Evolutionary conservation across 23 tunicate genomes (phyloP).

Genomic region (Styela plicata): DNA sequence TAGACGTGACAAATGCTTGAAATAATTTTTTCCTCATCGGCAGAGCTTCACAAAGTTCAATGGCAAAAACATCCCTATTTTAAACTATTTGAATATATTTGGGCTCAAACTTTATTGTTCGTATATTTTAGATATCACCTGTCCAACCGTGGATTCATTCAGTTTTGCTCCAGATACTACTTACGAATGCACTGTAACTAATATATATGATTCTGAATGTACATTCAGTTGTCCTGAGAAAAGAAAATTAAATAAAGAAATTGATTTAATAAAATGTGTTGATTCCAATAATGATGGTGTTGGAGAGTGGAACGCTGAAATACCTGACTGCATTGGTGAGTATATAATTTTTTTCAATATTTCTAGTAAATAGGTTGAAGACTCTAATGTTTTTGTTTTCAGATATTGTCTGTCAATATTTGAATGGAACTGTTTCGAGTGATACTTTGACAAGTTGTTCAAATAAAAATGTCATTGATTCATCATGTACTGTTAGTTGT

Average conservation of each 20-base stretch:
- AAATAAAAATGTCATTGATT: not conserved
- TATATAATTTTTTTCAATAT: no score
- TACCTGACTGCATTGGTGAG: constrained; percentile 9
- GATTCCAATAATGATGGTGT: constrained; percentile 24
- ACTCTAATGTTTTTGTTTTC: no score
- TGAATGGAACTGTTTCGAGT: not conserved
- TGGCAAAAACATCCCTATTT: no score
- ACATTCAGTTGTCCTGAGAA: constrained; percentile 1
- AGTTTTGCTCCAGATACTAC: not conserved
- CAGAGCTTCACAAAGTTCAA: no score
- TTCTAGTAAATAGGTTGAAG: no score
- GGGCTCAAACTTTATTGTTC: no score
- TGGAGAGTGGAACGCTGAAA: constrained; percentile 15
- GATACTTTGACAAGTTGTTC: constrained; percentile 7
- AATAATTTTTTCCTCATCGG: no score
- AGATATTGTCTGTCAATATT: constrained; percentile 14
- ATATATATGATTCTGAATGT: not conserved
- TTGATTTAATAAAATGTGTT: constrained; percentile 1
- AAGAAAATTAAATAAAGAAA: not conserved
- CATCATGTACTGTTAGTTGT: constrained; percentile 7
- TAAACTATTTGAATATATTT: no score
- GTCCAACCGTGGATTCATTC: not conserved
- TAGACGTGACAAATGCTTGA: no score
- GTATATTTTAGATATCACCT: not conserved
- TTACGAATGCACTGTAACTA: not conserved